Evolutionary conservation across 2,797 vertebrate species (phyloP), one percentile per base, ranked within the genome.

Genomic region (Phataginus tetradactyla): DNA sequence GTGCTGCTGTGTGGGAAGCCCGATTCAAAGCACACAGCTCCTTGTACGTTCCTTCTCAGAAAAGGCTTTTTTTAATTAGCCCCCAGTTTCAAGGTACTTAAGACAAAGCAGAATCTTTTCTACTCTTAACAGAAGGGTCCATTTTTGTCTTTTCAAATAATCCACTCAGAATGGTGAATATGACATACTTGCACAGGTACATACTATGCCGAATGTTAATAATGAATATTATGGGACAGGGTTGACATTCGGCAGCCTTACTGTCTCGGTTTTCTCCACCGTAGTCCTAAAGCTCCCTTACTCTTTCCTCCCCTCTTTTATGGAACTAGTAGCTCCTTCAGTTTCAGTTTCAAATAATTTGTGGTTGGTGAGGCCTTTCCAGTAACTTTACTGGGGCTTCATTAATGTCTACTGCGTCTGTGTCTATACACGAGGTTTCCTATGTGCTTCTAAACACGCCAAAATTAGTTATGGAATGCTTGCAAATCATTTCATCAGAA

Each of bases 281-380:
- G 29, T 42, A 17, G 69, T 91, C 85, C 74, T 74, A 3, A 53
- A 66, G 15, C 20, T 79, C 91, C 95, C 75, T 63, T 18, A 32
- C 14, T 84, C 20, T 64, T 32, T 57, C 49, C 25, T 63, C 3
- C 12, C 23, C 7, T 4, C 34, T 74, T 75, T 61, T 15, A 51
- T 66, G 4, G 5, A 80, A 68, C 29, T 57, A 81, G 15, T 7
- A 78, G 4, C 8, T 51, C n/a, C 72, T 84, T 85, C 27, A 12
- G 8, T 88, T 91, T 95, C 23, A 83, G 59, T 86, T 68, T 42
- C 63, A 77, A 94, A 21, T 74, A 37, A 97, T 34, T 75, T 84
- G 23, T 71, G 3, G 12, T 37, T 86, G 2, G 23, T 85, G 21
- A 51, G 15, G 17, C 5, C 32, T 77, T 21, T 59, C 9, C 2